Evolutionary conservation across 2,888 invertebrate genomes (phyloP), one percentile per base, ranked within the genome.

Genomic region (Philopedon plagiatum): DNA sequence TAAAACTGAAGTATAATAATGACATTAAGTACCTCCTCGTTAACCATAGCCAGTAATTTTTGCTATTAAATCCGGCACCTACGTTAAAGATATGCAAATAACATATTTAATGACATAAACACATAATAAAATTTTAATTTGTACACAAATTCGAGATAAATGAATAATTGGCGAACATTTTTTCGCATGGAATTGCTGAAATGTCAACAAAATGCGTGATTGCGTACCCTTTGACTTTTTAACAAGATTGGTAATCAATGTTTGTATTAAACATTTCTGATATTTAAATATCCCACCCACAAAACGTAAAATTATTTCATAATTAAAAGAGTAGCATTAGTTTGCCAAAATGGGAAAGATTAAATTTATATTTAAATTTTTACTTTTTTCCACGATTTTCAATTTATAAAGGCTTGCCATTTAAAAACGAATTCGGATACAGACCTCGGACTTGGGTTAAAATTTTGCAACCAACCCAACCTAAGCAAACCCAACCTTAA

Each of bases 181-280:
- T 29, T 51, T 51, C 15, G 3, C 29, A 54, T 26, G 2, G 15
- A 18, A 46, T 46, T 46, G 15, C 18, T 13, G 29, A 29, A 29
- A 54, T 54, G 29, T 29, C 23, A 46, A 46, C 46, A 46, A 46
- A 46, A 18, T 19, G 19, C 39, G 2, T 21, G n/a, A n/a, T 21
- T 46, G n/a, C 21, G 11, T 46, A 46, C n/a, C 46, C 46, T 46
- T 46, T 23, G 46, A 46, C 46, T 46, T 44, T 44, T 44, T 19
- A 1, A 44, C 1, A 0, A 19, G 23, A 46, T 46, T 9, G 11
- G 46, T 19, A 19, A 23, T 46, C 46, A 21, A n/a, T 23, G 19
- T 46, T 46, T 46, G 21, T 46, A 3, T 11, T 11, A 9, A 23
- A 46, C 11, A 46, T 23, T 46, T 46, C n/a, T n/a, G 18, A 9